Evolutionary conservation across 2,797 vertebrate genomes (phyloP), one percentile per base, ranked within the genome.

Genomic region (Crax fasciolata): DNA sequence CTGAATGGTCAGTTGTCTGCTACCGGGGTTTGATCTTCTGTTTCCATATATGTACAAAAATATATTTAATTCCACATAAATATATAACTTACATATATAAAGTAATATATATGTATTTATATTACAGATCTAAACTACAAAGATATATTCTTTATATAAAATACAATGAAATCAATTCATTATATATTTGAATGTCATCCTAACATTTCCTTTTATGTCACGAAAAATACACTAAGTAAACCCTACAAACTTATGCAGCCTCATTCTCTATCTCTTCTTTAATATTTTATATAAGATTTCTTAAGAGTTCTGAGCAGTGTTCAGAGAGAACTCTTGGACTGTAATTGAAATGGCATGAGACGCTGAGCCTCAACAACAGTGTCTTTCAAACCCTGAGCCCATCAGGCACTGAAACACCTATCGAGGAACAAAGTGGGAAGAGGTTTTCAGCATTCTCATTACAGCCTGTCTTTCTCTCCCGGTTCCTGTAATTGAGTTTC

Each of bases 391-490:
- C 13, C 32, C 44, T 61, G 27, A 76, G 65, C 80, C 76, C 84
- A 86, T 87, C 79, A 75, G 21, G 10, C 39, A 70, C 28, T 74
- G 63, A 84, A 90, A 95, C 51, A 66, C 35, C 67, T 73, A 72
- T 52, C 54, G 79, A 95, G 74, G 82, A 52, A 44, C 46, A 82
- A 92, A 87, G 49, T 43, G 84, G 0, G 17, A 84, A 85, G 66
- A 89, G 21, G 20, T 66, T 93, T 92, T 89, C 68, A 65, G 35
- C 71, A 78, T 86, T 94, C 71, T 86, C 81, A 85, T 76, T 74
- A 77, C 84, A 91, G 89, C 63, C 66, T 76, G 71, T 87, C 54
- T 84, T 94, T 77, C 46, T 74, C 57, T 82, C 67, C 23, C 23
- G 41, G 65, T 48, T 92, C 32, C 20, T 41, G 41, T 58, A 84